These are phyloP conservation scores for Acanthosepion lycidas DNA, from an alignment of 2,888 invertebrate genomes.

Conservation along the genomic window DNA sequence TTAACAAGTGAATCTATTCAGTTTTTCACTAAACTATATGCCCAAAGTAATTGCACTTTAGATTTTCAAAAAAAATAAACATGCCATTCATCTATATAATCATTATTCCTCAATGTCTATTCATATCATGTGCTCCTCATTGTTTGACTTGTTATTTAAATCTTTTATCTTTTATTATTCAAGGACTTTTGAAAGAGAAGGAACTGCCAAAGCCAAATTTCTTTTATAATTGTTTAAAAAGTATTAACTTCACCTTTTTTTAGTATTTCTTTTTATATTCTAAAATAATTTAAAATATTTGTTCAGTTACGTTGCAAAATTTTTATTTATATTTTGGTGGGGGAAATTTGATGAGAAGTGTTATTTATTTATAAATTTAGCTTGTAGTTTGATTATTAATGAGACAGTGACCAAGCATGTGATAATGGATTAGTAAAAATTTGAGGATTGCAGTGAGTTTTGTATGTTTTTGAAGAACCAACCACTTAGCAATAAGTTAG, in stretches of 20 bases:
- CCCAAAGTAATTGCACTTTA: background rate
- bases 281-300: background rate
- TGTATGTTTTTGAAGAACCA: background rate
- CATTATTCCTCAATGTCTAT: background rate
- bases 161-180: background rate
- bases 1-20: slow-evolving; percentile 11
- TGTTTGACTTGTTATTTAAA: background rate
- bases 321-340: no score
- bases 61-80: background rate
- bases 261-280: no score
- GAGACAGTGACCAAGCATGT: background rate
- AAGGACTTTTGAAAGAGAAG: background rate
- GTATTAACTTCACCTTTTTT: no score
- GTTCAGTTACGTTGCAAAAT: no score
- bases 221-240: background rate
- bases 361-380: background rate
- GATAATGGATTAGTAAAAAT: background rate
- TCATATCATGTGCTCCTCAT: background rate
- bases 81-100: background rate
- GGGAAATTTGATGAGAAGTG: no score
- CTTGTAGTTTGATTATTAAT: background rate
- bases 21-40: background rate
- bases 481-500: background rate
- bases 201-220: background rate
- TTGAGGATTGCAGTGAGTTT: background rate